Evolutionary conservation across 2,888 invertebrate genomes (phyloP), one percentile per base, ranked within the genome.

Genomic region (Polyommatus icarus): DNA sequence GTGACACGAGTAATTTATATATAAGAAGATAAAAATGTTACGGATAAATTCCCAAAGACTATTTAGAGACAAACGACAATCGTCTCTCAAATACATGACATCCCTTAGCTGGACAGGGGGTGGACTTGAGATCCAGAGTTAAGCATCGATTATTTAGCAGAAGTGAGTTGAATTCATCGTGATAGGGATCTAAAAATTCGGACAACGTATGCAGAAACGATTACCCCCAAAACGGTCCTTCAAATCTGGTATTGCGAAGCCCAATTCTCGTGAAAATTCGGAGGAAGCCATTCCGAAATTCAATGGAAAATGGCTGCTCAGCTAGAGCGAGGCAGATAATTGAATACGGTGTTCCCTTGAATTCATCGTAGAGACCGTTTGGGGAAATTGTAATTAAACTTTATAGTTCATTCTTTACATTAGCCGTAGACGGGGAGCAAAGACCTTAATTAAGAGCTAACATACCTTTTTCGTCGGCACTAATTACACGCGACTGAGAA

Each of bases 221-320:
- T 59, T 50, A 50, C 50, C 50, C 3, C 15, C 50, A 50, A 50
- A 50, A 1, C 5, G 54, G 54, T 5, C 54, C 54, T 54, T 54
- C 54, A 54, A 54, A 54, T 54, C 54, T 18, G 10, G 40, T 40
- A 73, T 40, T 73, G 73, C 46, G 12, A 72, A 46, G 72, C 40
- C n/a, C 24, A n/a, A 46, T 73, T 46, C 73, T 20, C 73, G 12
- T 46, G 73, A 46, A 46, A 46, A 73, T 46, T 73, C 24, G 46
- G 73, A 73, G 72, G 72, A 73, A 73, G 24, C 73, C 40, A 46
- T 73, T 73, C 46, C 73, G 46, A 46, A 32, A 40, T 46, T 73
- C 40, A 73, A 40, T 73, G 73, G 24, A 46, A 73, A 73, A 73
- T 20, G 73, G 73, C 24, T 20, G 73, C 73, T 73, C 46, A 73